Conservation (phyloP, 2,113 vertebrate genomes). For the Dicrurus megarhynchus region DNA sequence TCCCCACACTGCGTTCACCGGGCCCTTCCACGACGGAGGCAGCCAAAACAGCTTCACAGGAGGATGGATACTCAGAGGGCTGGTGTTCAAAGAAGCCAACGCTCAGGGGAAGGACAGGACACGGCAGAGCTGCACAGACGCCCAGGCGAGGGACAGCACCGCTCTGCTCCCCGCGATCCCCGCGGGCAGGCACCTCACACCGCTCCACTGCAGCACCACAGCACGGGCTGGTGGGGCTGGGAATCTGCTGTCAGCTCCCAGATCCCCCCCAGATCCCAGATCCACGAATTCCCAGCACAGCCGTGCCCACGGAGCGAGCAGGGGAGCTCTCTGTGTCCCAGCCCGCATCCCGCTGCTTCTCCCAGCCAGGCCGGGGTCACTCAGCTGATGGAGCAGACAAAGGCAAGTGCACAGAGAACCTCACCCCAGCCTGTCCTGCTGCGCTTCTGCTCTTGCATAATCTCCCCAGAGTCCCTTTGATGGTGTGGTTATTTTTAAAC, state of each 20-base stretch:
- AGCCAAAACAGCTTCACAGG: background rate
- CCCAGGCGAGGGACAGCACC: background rate
- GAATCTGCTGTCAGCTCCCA: background rate
- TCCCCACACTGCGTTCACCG: background rate
- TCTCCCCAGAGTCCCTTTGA: background rate
- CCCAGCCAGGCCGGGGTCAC: background rate
- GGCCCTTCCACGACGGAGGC: background rate
- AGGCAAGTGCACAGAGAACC: background rate
- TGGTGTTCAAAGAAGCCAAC: background rate
- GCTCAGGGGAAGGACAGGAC: background rate
- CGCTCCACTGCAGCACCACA: background rate
- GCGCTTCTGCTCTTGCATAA: background rate
- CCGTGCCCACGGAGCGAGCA: fast-evolving
- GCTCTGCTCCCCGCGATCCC: background rate
- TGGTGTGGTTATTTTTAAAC: constrained; percentile 33
- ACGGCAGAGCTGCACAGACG: background rate
- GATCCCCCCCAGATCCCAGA: background rate
- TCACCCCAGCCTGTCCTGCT: background rate
- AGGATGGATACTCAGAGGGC: background rate
- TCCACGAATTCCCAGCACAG: background rate
- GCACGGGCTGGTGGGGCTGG: background rate
- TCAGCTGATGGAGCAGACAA: background rate
- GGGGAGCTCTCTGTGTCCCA: fast-evolving
- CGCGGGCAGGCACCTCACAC: background rate
- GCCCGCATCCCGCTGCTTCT: fast-evolving